Conservation (phyloP, 1,140 invertebrate species). For the Heliconius hermathena region DNA sequence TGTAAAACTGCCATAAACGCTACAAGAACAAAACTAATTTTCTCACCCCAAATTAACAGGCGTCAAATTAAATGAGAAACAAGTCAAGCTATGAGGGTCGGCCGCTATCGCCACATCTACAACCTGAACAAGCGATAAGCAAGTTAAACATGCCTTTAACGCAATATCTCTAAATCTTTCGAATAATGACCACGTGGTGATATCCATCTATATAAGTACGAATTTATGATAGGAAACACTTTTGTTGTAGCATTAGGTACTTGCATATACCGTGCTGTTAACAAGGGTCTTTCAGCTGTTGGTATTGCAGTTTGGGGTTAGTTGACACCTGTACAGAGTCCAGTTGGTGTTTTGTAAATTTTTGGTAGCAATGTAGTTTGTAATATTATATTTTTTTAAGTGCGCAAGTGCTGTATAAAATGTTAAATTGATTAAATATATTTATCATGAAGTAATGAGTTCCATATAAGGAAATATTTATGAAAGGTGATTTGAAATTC, state of each 20-base stretch:
- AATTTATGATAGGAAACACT: slow-evolving; percentile 76
- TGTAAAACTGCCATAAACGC: neutral
- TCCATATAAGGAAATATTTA: too few relatives aligned
- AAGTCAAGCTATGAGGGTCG: slow-evolving; percentile 45
- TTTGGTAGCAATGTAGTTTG: neutral
- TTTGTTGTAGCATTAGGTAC: slow-evolving; percentile 39
- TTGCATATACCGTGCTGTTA: neutral
- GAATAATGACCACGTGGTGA: slow-evolving; percentile 63
- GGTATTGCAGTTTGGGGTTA: neutral
- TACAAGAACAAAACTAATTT: slow-evolving; percentile 13
- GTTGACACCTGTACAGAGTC: neutral
- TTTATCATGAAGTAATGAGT: too few relatives aligned
- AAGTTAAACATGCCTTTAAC: slow-evolving; percentile 74
- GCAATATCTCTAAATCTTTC: slow-evolving; percentile 60
- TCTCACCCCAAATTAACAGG: slow-evolving; percentile 6
- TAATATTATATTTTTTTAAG: too few relatives aligned
- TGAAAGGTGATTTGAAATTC: too few relatives aligned
- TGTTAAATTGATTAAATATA: too few relatives aligned
- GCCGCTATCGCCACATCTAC: slow-evolving; percentile 63
- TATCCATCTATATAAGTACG: slow-evolving; percentile 53
- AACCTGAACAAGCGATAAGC: slow-evolving; percentile 67
- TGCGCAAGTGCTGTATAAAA: too few relatives aligned
- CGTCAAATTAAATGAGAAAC: slow-evolving; percentile 45
- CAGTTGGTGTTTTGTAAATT: neutral
- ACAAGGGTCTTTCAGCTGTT: neutral